A percentile compares a stretch with the other conserved stretches of the same genome.
Evolutionary conservation across 2,797 vertebrate species (phyloP).

Genomic region (Peromyscus nudipes): DNA sequence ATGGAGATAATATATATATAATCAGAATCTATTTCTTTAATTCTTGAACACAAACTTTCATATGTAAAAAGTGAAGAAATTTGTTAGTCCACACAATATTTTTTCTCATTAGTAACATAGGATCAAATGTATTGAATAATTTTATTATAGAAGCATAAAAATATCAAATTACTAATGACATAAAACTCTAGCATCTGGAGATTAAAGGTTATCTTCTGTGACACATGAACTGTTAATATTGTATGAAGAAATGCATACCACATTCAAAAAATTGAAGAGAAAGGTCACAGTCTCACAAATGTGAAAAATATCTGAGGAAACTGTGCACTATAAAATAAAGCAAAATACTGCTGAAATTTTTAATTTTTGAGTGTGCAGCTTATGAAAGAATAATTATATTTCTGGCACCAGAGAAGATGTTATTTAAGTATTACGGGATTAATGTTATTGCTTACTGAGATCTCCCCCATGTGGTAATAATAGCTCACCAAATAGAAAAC

Average conservation of each 20-base stretch:
- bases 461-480: constrained; percentile 25
- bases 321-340: neutral
- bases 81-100: neutral
- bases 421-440: constrained; percentile 51
- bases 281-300: neutral
- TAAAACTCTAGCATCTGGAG: neutral
- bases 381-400: constrained; percentile 66
- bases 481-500: constrained; percentile 70
- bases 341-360: constrained; percentile 23
- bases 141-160: neutral
- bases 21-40: neutral
- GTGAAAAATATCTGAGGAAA: neutral
- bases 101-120: neutral
- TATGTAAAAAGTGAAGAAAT: neutral
- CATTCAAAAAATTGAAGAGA: neutral
- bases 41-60: neutral
- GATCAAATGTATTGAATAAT: neutral
- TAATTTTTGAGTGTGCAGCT: neutral
- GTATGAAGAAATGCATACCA: neutral
- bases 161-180: neutral
- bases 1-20: too few species aligned
- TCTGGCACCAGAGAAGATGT: neutral
- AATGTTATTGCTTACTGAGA: constrained; percentile 46
- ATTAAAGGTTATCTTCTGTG: neutral
- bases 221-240: neutral